Base-by-base conservation (phyloP, 2,888 invertebrate genomes). In the Xylocampa areola region DNA sequence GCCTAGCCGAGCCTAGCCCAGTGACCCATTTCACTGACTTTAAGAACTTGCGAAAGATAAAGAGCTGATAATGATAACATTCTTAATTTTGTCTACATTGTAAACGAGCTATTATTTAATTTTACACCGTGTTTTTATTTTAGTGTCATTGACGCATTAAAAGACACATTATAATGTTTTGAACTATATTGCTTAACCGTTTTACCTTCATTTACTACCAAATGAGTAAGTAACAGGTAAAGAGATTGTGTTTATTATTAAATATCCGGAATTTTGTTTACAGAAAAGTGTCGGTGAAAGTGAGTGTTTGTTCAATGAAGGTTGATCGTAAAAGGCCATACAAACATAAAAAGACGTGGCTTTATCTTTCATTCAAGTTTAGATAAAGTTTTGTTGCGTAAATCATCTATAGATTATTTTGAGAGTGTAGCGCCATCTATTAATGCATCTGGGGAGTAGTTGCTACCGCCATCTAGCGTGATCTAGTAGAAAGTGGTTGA, bases 231-330 rank as follows among this genome's bases (percentile, higher is more conserved):
- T 83, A 83, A 87, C 74, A 81, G 81, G 85, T 69, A 79, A 87
- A 87, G 85, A 86, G 86, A 89, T 84, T 89, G 85, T 86, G 68
- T 50, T 62, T 74, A 72, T 51, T 66, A 73, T 60, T 67, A 76
- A 81, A 80, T 89, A 88, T 90, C 90, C 90, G 88, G 84, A 85
- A 84, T 82, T 83, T 73, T 84, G 84, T 88, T 88, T 85, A 85
- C 82, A 83, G 81, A 87, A 86, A 85, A 81, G 71, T 77, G 51
- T 74, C 67, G 72, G 89, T 88, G 90, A 92, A 92, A 93, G 91
- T 88, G 62, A 84, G 75, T 82, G 63, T 77, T 68, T 75, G 72
- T 76, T 70, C 40, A 61, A 66, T 59, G 86, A 89, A 92, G 91
- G 91, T 81, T 84, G 75, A 25, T 40, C 45, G 67, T 73, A 78